phyloP scores from a whole-genome alignment of 2,888 invertebrate species.

The Gymnosoma rotundatum region DNA sequence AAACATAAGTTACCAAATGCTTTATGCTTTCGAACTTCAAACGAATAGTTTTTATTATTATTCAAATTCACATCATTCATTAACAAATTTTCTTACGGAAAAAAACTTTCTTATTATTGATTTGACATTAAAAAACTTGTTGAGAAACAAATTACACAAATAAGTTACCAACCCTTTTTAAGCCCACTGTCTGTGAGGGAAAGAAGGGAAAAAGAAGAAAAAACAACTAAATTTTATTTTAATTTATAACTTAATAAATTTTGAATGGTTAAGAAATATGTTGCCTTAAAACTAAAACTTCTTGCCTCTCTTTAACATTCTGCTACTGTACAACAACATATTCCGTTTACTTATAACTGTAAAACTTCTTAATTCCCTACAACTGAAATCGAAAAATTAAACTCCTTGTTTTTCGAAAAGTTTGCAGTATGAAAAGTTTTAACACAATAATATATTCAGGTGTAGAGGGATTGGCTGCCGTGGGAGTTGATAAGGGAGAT shows the following conservation, averaged over 20 bases:
- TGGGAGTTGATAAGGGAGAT: not conserved
- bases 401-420: conserved; percentile 43
- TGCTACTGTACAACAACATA: not conserved
- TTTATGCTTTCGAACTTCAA: too few species aligned
- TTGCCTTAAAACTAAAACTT: conserved; percentile 15
- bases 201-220: not conserved
- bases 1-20: too few species aligned
- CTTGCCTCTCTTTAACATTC: conserved; percentile 10
- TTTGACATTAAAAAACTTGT: conserved; percentile 22
- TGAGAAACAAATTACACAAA: conserved; percentile 7
- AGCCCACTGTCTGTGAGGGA: not conserved
- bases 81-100: not conserved
- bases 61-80: not conserved
- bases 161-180: conserved; percentile 38
- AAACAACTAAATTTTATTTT: conserved; percentile 1
- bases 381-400: conserved; percentile 29
- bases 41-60: too few species aligned
- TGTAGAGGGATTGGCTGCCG: not conserved
- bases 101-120: conserved; percentile 18
- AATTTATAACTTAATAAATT: conserved; percentile 58
- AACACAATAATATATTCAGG: not conserved
- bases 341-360: not conserved
- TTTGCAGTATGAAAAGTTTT: conserved; percentile 38
- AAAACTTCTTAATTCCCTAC: not conserved
- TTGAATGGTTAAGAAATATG: not conserved